Percentiles rank a stretch among this genome's conserved stretches.
Evolutionary conservation across 2,797 vertebrate genomes (phyloP).

Genomic region (Lepus oiostolus): DNA sequence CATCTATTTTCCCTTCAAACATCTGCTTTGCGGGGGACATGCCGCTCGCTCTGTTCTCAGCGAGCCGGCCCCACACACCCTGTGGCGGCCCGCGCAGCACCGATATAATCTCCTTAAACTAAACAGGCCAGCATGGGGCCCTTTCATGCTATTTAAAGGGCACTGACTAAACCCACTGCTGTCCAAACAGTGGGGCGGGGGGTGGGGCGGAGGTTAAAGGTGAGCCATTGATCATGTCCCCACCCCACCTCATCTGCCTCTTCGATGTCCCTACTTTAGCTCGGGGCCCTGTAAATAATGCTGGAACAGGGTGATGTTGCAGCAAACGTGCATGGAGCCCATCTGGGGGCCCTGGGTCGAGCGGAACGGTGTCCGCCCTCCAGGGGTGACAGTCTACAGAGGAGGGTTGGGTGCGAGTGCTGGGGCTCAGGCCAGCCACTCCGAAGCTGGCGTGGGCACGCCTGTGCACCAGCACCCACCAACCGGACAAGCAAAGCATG

Average conservation of each 20-base stretch:
- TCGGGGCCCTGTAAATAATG: neutral
- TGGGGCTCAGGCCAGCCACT: neutral
- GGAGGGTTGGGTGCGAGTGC: accelerated
- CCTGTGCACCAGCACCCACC: too few relatives aligned
- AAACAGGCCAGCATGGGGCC: slow-evolving; percentile 63
- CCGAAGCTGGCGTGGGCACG: accelerated
- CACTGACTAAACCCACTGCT: slow-evolving; percentile 67
- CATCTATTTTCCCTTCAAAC: slow-evolving; percentile 44
- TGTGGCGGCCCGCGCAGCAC: slow-evolving; percentile 60
- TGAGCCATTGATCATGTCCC: slow-evolving; percentile 43
- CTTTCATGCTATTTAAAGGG: slow-evolving; percentile 82
- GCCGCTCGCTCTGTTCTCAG: slow-evolving; percentile 57
- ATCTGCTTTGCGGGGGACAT: slow-evolving; percentile 81
- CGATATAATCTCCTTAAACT: slow-evolving; percentile 67
- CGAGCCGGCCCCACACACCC: slow-evolving; percentile 79
- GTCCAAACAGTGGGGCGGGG: slow-evolving; percentile 57
- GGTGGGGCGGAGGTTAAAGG: slow-evolving; percentile 45
- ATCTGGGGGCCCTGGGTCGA: accelerated
- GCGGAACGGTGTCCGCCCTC: accelerated
- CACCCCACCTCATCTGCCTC: slow-evolving; percentile 15
- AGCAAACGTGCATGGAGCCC: accelerated
- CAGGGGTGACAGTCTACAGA: neutral
- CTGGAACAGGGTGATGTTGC: neutral
- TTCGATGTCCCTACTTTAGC: neutral
- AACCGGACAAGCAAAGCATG: neutral